Base-by-base conservation (phyloP, 37 sponge, comb jelly and placozoan genomes). In the Chondrosia reniformis region DNA sequence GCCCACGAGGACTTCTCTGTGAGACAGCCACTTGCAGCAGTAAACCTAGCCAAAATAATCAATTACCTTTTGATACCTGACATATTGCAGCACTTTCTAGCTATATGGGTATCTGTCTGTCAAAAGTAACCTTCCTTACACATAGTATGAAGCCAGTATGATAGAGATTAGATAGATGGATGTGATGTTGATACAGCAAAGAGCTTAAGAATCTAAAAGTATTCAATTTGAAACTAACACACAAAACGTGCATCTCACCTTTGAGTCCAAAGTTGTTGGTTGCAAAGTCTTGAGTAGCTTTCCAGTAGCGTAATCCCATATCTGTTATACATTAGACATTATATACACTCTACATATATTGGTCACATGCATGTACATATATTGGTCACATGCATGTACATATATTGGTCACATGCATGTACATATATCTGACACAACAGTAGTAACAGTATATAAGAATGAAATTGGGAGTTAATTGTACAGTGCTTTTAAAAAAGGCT, bases 271-370 rank as follows among this genome's bases (percentile, higher is more conserved):
- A 1, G 15, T 27, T 24, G 33, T 38, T 19, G 81, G 55, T 36
- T 69, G 69, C 28, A 80, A 39, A 34, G 30, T 33, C 13, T 37
- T 45, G 54, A 80, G 6, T 4, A 69, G 38, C 67, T 69, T 80
- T 5, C 81, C 81, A 67, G 55, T 67, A 12, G 39, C 72, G 71
- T 54, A 80, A 38, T 80, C 81, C 81, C 81, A 80, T 0, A 80
- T 69, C 81, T 80, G 55, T 49, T 25, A 13, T 59, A 59, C n/a
- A 6, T 15, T 19, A 15, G 10, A 15, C 10, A 49, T 49, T 19
- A 49, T 49, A 49, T n/a, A n/a, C n/a, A n/a, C n/a, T n/a, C n/a
- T n/a, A 49, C 15, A 49, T 10, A 49, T 49, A 49, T 49, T 19
- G 52, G 10, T 19, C 52, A 49, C 15, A 15, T 49, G 15, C 15